These are phyloP conservation scores for Anseranas semipalmata DNA, from an alignment of 2,113 vertebrate species.

Conservation along the genomic window DNA sequence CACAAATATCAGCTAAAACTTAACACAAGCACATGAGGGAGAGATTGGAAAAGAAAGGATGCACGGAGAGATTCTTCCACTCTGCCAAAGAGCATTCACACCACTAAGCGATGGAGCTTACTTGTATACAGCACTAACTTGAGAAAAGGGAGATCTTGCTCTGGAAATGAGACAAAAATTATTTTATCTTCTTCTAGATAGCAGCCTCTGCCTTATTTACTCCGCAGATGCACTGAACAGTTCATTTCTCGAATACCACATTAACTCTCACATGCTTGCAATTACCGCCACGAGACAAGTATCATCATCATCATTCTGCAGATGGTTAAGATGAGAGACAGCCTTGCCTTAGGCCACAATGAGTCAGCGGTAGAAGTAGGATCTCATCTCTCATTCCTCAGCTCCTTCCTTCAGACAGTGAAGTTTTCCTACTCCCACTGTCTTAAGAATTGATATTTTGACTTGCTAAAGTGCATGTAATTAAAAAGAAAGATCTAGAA, in stretches of 20 bases:
- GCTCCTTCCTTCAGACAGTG: neutral
- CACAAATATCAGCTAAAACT: neutral
- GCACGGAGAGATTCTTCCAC: neutral
- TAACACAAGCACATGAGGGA: neutral
- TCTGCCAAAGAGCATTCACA: neutral
- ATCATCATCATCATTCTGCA: constrained; percentile 23
- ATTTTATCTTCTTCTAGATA: neutral
- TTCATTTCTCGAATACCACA: neutral
- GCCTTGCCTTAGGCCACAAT: constrained; percentile 23
- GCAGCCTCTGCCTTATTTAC: neutral
- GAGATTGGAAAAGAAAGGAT: neutral
- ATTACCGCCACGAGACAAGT: constrained; percentile 20
- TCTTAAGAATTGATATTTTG: neutral
- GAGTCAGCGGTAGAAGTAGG: constrained; percentile 22
- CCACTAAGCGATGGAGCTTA: neutral
- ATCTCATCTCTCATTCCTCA: neutral
- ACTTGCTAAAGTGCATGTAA: neutral
- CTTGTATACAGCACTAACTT: neutral
- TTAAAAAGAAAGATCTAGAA: constrained; percentile 13
- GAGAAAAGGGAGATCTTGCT: neutral
- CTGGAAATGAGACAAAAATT: neutral
- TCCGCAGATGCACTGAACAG: neutral
- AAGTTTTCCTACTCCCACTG: neutral
- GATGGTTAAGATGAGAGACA: constrained; percentile 22
- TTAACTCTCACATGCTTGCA: constrained; percentile 40